phyloP scores from a whole-genome alignment of 2,888 invertebrate species.

The Boloria selene region DNA sequence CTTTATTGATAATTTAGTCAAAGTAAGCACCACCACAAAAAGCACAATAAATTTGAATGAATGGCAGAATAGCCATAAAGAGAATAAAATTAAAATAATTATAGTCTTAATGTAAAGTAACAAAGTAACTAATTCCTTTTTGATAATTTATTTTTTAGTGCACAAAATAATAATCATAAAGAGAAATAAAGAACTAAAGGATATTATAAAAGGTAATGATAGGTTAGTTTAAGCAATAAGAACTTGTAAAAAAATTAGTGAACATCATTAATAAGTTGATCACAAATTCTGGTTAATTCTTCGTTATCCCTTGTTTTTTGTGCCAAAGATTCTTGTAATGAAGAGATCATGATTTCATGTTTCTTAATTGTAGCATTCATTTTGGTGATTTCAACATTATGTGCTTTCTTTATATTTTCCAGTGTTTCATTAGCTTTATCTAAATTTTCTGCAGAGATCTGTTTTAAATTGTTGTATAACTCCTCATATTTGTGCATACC shows the following conservation, averaged over 20 bases:
- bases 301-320: constrained; percentile 95
- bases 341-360: constrained; percentile 91
- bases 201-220: neutral
- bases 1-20: neutral
- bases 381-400: constrained; percentile 90
- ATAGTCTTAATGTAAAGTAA: neutral
- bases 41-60: neutral
- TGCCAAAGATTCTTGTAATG: constrained; percentile 90
- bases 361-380: constrained; percentile 93
- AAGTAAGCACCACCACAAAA: constrained; percentile 18
- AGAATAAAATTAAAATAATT: constrained; percentile 13
- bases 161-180: neutral
- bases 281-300: constrained; percentile 94
- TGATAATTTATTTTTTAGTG: neutral
- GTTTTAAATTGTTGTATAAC: constrained; percentile 91
- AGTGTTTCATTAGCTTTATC: constrained; percentile 89
- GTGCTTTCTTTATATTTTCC: constrained; percentile 86
- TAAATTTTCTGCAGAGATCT: constrained; percentile 92
- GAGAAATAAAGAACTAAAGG: neutral
- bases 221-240: neutral
- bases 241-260: constrained; percentile 46
- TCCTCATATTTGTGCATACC: constrained; percentile 88
- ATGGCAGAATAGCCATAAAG: neutral
- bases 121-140: neutral
- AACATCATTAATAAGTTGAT: constrained; percentile 90